These are phyloP conservation scores for Uloborus diversus DNA, from an alignment of 1,140 invertebrate species.

Conservation along the genomic window DNA sequence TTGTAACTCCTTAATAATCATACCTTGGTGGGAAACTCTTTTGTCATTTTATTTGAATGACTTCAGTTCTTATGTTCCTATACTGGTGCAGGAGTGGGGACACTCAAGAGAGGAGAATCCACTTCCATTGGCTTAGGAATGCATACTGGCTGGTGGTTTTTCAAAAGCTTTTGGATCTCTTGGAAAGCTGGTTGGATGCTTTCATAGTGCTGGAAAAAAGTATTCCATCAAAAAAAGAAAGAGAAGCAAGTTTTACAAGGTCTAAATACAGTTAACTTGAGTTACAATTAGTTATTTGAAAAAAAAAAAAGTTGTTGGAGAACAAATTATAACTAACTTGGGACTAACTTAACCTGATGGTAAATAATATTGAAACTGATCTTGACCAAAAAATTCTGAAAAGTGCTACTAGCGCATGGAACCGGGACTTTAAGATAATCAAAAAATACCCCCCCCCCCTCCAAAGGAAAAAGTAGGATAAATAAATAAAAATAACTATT, in stretches of 20 bases:
- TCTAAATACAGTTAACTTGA: neutral
- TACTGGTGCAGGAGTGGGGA: slow-evolving; percentile 80
- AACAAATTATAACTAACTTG: neutral
- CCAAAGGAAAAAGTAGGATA: no score
- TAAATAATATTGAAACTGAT: neutral
- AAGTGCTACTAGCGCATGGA: no score
- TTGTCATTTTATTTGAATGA: no score
- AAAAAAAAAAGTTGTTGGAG: neutral
- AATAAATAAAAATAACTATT: no score
- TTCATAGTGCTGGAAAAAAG: slow-evolving; percentile 77
- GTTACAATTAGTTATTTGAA: neutral
- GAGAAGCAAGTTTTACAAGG: slow-evolving; percentile 13
- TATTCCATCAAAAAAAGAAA: slow-evolving; percentile 41
- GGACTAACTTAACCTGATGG: neutral
- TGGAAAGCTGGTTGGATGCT: slow-evolving; percentile 83
- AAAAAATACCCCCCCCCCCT: no score
- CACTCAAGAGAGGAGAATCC: slow-evolving; percentile 85
- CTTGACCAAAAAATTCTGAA: no score
- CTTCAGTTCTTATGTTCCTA: no score
- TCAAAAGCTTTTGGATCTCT: slow-evolving; percentile 80
- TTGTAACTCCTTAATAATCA: no score
- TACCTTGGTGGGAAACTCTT: no score
- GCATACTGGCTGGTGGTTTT: slow-evolving; percentile 73
- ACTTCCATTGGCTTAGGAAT: slow-evolving; percentile 75
- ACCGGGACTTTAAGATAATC: no score